Base-by-base conservation (phyloP, 2,888 invertebrate genomes). In the Sacculina carcini region DNA sequence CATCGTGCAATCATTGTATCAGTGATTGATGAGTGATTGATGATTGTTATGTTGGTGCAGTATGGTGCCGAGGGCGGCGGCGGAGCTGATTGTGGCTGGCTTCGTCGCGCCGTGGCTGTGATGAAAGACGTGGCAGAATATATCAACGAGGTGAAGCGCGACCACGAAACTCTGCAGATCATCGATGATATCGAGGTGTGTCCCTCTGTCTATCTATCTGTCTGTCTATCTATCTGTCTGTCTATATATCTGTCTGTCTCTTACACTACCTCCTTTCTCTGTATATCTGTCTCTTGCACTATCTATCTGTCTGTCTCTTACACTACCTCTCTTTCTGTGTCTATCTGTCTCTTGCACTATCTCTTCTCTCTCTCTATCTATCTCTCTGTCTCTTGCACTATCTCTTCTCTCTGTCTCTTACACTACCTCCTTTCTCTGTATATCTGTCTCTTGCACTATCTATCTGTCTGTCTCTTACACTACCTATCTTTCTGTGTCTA, bases 51-150 rank as follows among this genome's bases (percentile, higher is more conserved):
- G 59, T 58, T 12, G 58, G 58, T 58, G 52, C 50, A 57, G 57
- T 49, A 58, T 58, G 16, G 58, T 57, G 24, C 58, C 57, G 49
- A 58, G 54, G 52, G 29, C 38, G 12, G 48, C n/a, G 34, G 48
- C 9, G n/a, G 34, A 34, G 34, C n/a, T 34, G 14, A 14, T n/a
- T n/a, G n/a, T n/a, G 76, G 9, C 2, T 51, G 47, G 19, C 40
- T 56, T 14, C 78, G 81, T 61, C 73, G 79, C 56, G 90, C 94
- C 29, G 77, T 87, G 59, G 89, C 92, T 64, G 84, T 86, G 44
- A 94, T 94, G 92, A 77, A 86, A 56, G 94, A 96, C 66, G 80
- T 96, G 32, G 87, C 92, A 4, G 80, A 87, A 61, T 98, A 87
- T 66, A 89, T 96, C 55, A 98, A 98, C 66, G 98, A 98, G 70